Evolutionary conservation across 2,797 vertebrate species (phyloP).

Genomic region (Cyclura pinguis): DNA sequence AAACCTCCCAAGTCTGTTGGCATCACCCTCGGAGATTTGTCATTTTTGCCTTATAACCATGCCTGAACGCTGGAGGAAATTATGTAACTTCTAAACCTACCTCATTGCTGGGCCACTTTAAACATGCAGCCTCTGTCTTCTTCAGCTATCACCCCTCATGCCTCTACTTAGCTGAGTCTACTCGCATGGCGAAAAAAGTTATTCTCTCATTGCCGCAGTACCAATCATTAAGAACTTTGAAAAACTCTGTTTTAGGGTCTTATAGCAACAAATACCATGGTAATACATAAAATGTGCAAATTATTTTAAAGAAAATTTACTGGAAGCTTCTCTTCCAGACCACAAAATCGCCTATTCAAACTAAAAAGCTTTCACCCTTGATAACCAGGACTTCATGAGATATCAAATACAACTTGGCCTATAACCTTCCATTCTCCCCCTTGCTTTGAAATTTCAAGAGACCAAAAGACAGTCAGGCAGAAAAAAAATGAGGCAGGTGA

Average conservation of each 20-base stretch:
- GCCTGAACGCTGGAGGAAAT: neutral
- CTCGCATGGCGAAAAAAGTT: neutral
- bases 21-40: no score
- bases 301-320: neutral
- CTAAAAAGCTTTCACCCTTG: constrained; percentile 22
- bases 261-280: neutral
- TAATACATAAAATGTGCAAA: neutral
- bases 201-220: neutral
- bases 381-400: neutral
- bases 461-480: constrained; percentile 4
- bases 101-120: neutral
- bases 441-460: neutral
- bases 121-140: neutral
- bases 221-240: neutral
- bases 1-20: neutral
- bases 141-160: neutral
- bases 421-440: constrained; percentile 11
- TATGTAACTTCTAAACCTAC: neutral
- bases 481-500: constrained; percentile 19
- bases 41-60: neutral
- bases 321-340: neutral
- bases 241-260: neutral
- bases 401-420: constrained; percentile 18
- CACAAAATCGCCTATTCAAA: neutral
- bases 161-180: neutral